These are phyloP conservation scores for Labroides dimidiatus DNA, from an alignment of 2,797 vertebrate species.

Conservation along the genomic window DNA sequence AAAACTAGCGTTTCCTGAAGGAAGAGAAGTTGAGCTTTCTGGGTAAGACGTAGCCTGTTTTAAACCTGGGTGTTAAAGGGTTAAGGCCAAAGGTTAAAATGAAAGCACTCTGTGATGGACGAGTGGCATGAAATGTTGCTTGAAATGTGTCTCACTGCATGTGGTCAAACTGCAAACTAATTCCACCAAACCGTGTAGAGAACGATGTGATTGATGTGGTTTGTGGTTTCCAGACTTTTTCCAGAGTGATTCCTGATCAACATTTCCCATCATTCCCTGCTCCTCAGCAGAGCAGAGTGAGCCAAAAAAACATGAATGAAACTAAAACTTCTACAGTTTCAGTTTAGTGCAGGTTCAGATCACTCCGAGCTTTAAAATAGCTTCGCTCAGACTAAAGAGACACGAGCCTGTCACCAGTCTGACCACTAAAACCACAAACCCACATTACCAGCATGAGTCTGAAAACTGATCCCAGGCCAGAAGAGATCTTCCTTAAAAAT, in stretches of 20 bases:
- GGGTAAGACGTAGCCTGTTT: too few species aligned
- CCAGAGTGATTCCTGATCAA: background rate
- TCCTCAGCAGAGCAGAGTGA: background rate
- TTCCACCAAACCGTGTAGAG: background rate
- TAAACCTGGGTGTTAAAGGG: too few species aligned
- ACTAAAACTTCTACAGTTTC: background rate
- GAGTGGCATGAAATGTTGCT: too few species aligned
- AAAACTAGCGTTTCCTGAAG: too few species aligned
- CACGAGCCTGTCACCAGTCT: slow-evolving; percentile 20
- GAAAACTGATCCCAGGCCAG: slow-evolving; percentile 40
- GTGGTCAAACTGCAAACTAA: slow-evolving; percentile 15
- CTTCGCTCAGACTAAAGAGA: slow-evolving; percentile 33
- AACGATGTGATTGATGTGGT: too few species aligned
- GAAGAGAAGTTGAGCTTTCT: too few species aligned
- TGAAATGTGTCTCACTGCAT: background rate
- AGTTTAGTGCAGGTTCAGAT: slow-evolving; percentile 4
- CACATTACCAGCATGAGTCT: slow-evolving; percentile 45
- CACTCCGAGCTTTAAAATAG: background rate
- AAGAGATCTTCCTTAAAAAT: slow-evolving; percentile 36
- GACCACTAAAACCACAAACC: slow-evolving; percentile 47
- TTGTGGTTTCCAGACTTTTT: slow-evolving; percentile 15
- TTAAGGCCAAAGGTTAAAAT: too few species aligned
- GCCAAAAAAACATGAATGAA: background rate
- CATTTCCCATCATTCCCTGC: background rate
- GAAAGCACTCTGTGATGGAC: too few species aligned